Evolutionary conservation across 2,888 invertebrate genomes (phyloP), one percentile per base, ranked within the genome.

Genomic region (Nymphalis polychloros): DNA sequence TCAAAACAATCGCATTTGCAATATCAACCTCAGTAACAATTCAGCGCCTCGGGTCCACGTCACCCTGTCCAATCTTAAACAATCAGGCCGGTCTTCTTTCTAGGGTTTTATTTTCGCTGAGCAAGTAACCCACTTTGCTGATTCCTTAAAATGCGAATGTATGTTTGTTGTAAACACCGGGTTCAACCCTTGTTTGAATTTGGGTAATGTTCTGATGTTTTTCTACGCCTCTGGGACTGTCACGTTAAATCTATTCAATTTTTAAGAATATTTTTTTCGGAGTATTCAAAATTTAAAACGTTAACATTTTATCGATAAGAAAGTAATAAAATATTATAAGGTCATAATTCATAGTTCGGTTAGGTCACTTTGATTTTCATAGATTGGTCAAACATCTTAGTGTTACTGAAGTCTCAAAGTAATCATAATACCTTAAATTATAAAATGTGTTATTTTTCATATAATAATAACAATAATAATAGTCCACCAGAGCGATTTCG

Each of bases 21-120:
- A 57, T 57, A 19, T 57, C 57, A 20, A 35, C 57, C 35, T 41
- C 55, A 47, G 55, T 73, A 69, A 73, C 71, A 73, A 73, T 70
- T 69, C 64, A 48, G 71, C 65, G 59, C 55, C 50, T 27, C 53
- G 53, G 57, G 59, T 63, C 61, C 64, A 62, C 61, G 53, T 65
- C 70, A 61, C 66, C 62, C 62, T 67, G 70, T 65, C 68, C 73
- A 67, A 75, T 74, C 72, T 74, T 72, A 74, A 75, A 75, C 73
- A 74, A 74, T 75, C 74, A 72, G 61, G 23, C 60, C 63, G 59
- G 59, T 27, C 55, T 23, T 49, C 63, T 70, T 65, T 23, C 65
- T 20, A 59, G 50, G 69, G 60, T 55, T 59, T 72, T 73, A 69
- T 70, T 68, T 70, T 59, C 47, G 61, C 55, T 62, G 61, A 67